Evolutionary conservation across 2,797 vertebrate species (phyloP).

Genomic region (Uromys caudimaculatus): DNA sequence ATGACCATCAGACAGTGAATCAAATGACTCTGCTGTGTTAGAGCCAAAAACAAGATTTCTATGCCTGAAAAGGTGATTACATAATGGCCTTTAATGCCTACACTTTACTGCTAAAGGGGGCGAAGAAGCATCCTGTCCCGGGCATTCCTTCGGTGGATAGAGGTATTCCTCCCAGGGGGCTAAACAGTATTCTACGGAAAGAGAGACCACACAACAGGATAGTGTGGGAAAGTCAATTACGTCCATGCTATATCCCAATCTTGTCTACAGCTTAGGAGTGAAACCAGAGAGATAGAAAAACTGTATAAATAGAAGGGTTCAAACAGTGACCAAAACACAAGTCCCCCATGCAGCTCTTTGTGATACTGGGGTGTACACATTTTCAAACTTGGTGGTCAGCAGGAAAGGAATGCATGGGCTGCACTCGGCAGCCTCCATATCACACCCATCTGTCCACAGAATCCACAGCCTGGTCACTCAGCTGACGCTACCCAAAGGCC

Average conservation of each 20-base stretch:
- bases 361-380: background rate
- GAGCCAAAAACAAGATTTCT: background rate
- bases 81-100: background rate
- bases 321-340: background rate
- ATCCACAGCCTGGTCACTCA: background rate
- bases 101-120: background rate
- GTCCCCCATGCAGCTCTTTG: background rate
- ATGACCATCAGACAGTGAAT: background rate
- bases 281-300: background rate
- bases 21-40: background rate
- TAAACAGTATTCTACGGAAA: background rate
- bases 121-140: background rate
- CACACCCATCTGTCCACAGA: background rate
- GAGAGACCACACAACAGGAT: background rate
- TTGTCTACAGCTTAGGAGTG: background rate
- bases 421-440: background rate
- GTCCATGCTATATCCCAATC: background rate
- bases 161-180: background rate
- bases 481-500: background rate
- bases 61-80: background rate
- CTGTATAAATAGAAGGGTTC: background rate
- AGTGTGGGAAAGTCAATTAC: background rate
- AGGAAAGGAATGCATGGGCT: background rate
- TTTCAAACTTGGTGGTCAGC: background rate
- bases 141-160: background rate